Percentiles rank a stretch among this genome's conserved stretches.
Evolutionary conservation across 2,113 vertebrate genomes (phyloP).

Genomic region (Aspidoscelis tigris): DNA sequence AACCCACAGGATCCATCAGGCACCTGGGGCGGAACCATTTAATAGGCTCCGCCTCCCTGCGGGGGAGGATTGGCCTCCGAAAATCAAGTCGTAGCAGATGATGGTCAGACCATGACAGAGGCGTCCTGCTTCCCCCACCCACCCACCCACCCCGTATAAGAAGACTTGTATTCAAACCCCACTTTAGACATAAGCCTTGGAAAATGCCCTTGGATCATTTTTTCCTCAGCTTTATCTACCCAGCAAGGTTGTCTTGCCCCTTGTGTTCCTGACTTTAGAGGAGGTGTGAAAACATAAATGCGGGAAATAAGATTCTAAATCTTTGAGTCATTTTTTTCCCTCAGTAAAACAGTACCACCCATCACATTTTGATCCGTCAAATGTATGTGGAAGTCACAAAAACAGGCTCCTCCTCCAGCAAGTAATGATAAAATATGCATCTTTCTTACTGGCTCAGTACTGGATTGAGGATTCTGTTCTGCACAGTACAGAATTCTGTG

Average conservation of each 20-base stretch:
- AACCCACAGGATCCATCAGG: too few species aligned
- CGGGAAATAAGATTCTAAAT: conserved; percentile 56
- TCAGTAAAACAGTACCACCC: not conserved
- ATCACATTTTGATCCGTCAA: not conserved
- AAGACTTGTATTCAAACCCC: too few species aligned
- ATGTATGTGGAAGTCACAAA: not conserved
- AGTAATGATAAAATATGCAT: not conserved
- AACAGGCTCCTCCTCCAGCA: not conserved
- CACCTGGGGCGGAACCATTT: too few species aligned
- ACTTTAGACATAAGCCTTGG: too few species aligned
- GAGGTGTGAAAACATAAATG: not conserved
- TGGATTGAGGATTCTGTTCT: not conserved
- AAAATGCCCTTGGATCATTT: not conserved
- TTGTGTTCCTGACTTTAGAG: not conserved
- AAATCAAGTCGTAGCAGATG: too few species aligned
- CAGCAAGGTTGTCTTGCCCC: not conserved
- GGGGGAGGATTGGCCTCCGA: too few species aligned
- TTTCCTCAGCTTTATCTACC: not conserved
- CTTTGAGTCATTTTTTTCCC: conserved; percentile 20
- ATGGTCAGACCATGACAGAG: too few species aligned
- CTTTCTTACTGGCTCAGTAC: not conserved
- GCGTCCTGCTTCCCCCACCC: too few species aligned
- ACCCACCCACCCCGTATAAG: too few species aligned
- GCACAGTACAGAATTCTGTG: not conserved
- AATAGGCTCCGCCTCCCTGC: too few species aligned